Evolutionary conservation across 2,888 invertebrate genomes (phyloP).

Genomic region (Unio delphinus): DNA sequence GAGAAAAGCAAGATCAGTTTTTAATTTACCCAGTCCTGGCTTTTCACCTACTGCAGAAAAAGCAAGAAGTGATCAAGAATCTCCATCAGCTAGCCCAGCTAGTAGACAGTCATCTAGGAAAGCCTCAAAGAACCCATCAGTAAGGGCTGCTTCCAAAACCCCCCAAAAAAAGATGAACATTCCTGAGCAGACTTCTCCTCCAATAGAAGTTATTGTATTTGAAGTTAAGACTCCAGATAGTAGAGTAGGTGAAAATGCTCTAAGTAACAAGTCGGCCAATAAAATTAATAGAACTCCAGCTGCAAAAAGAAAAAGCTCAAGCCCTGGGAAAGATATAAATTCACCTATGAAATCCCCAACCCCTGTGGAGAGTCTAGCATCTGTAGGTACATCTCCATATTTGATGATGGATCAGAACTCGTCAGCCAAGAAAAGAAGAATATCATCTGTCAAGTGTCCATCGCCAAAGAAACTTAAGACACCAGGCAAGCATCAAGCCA

Average conservation of each 20-base stretch:
- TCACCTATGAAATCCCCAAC: constrained; percentile 4
- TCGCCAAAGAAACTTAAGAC: background rate
- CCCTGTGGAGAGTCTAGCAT: background rate
- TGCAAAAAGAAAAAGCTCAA: constrained; percentile 1
- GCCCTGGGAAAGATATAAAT: background rate
- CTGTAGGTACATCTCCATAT: background rate
- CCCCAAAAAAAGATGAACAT: constrained; percentile 1
- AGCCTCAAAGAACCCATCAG: constrained; percentile 1
- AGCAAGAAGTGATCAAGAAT: background rate
- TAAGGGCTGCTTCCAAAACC: constrained; percentile 9
- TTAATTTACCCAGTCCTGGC: no score
- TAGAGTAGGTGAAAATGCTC: background rate
- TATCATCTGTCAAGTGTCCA: constrained; percentile 1
- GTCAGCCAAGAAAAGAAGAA: constrained; percentile 2
- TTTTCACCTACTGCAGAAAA: background rate
- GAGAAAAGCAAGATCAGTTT: no score
- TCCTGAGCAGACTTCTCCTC: no score
- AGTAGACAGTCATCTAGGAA: constrained; percentile 3
- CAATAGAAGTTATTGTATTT: no score
- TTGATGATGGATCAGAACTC: background rate
- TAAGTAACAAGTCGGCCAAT: background rate
- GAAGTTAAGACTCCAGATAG: background rate
- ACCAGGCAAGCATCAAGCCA: background rate
- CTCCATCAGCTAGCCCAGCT: background rate
- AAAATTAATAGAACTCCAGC: background rate